Evolutionary conservation across 1,140 invertebrate genomes (phyloP).

Genomic region (Hylaeus anthracinus): DNA sequence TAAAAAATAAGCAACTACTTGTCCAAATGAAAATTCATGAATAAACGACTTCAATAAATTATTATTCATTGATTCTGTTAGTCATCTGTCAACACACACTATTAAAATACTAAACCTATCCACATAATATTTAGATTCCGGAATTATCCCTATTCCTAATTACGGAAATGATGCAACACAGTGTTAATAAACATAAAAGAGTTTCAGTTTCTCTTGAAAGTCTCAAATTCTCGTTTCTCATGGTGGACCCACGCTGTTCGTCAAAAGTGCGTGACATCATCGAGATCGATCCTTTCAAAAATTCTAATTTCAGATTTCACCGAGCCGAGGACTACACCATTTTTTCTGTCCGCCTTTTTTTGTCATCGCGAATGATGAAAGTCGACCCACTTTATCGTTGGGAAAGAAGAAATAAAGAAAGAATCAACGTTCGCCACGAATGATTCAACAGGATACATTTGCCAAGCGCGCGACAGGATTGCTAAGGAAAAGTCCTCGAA

Average conservation of each 20-base stretch:
- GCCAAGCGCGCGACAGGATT: not conserved
- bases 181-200: too few species aligned
- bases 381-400: constrained; percentile 18
- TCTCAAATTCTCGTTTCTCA: too few species aligned
- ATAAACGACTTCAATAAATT: too few species aligned
- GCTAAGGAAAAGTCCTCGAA: not conserved
- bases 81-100: too few species aligned
- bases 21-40: too few species aligned
- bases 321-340: not conserved
- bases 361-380: constrained; percentile 20
- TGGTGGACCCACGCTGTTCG: not conserved
- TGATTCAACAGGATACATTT: constrained; percentile 11
- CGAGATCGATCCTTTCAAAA: not conserved
- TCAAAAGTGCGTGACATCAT: not conserved
- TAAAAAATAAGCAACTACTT: too few species aligned
- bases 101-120: too few species aligned
- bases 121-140: too few species aligned
- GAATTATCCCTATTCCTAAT: too few species aligned
- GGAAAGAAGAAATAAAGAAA: not conserved
- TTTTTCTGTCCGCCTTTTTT: not conserved
- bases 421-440: not conserved
- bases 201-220: too few species aligned
- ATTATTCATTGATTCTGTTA: too few species aligned
- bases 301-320: not conserved
- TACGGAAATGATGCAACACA: too few species aligned